phyloP scores from a whole-genome alignment of 2,797 vertebrate genomes.

The Allobates femoralis region DNA sequence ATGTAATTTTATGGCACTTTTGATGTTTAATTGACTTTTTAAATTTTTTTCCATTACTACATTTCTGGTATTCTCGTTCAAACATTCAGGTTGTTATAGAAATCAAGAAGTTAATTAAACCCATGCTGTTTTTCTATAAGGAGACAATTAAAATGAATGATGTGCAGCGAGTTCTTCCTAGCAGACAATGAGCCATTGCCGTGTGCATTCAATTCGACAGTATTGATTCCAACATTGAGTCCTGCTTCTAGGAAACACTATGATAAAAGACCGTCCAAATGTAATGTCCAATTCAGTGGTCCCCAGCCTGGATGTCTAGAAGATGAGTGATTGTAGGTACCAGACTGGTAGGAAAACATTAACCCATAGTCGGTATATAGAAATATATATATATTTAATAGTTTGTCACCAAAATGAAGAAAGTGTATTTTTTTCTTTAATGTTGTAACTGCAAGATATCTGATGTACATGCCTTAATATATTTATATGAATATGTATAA shows the following conservation, averaged over 20 bases:
- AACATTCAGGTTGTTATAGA: conserved; percentile 5
- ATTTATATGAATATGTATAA: conserved; percentile 33
- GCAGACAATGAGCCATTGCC: conserved; percentile 8
- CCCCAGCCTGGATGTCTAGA: not conserved
- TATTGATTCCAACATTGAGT: conserved; percentile 19
- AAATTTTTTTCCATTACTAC: not conserved
- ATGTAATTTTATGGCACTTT: not conserved
- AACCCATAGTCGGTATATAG: not conserved
- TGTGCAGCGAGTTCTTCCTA: conserved; percentile 3
- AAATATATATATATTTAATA: not conserved
- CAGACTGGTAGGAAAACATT: not conserved
- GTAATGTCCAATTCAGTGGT: not conserved
- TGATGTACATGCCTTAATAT: conserved; percentile 12
- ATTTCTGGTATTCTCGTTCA: not conserved
- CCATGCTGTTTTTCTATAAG: conserved; percentile 14
- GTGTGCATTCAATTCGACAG: not conserved
- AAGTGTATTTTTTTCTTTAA: not conserved
- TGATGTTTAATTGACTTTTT: not conserved
- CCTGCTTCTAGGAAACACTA: not conserved
- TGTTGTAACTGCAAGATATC: not conserved
- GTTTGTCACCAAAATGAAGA: not conserved
- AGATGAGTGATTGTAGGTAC: not conserved
- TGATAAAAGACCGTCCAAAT: conserved; percentile 2
- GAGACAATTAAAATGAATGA: conserved; percentile 48
- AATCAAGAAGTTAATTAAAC: conserved; percentile 24